Percentiles rank a stretch among this genome's conserved stretches.
phyloP scores from a whole-genome alignment of 2,888 invertebrate species.

The Xiphydria camelus region DNA sequence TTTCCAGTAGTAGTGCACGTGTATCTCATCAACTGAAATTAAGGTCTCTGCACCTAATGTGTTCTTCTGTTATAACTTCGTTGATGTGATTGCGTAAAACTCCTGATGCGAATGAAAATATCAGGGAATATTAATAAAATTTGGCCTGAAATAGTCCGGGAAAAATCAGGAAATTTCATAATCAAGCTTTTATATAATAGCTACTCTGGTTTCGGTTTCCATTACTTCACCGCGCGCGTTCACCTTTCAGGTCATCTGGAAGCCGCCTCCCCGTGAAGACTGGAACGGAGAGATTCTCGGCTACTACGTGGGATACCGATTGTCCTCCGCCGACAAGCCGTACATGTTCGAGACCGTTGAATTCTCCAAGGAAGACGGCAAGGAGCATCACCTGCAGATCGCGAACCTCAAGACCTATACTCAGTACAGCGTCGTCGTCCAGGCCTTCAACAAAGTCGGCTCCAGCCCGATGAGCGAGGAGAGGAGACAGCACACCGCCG shows the following conservation, averaged over 20 bases:
- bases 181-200: too few species aligned
- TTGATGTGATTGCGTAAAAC: too few species aligned
- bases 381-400: slow-evolving; percentile 84
- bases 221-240: too few species aligned
- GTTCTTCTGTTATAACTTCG: too few species aligned
- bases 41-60: too few species aligned
- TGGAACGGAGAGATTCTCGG: slow-evolving; percentile 93
- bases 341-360: slow-evolving; percentile 91
- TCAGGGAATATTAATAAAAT: too few species aligned
- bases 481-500: slow-evolving; percentile 88
- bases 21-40: too few species aligned
- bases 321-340: slow-evolving; percentile 78
- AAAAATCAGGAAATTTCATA: too few species aligned
- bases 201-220: too few species aligned
- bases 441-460: slow-evolving; percentile 93
- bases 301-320: slow-evolving; percentile 88
- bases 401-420: slow-evolving; percentile 88
- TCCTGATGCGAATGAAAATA: too few species aligned
- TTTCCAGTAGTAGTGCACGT: too few species aligned
- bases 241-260: slow-evolving; percentile 89
- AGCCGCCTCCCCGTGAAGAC: slow-evolving; percentile 84
- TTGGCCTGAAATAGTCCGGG: too few species aligned
- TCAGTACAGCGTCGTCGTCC: slow-evolving; percentile 93
- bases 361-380: slow-evolving; percentile 88
- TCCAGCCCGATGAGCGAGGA: slow-evolving; percentile 90